phyloP scores from a whole-genome alignment of 2,888 invertebrate species.

The Caenorhabditis auriculariae region DNA sequence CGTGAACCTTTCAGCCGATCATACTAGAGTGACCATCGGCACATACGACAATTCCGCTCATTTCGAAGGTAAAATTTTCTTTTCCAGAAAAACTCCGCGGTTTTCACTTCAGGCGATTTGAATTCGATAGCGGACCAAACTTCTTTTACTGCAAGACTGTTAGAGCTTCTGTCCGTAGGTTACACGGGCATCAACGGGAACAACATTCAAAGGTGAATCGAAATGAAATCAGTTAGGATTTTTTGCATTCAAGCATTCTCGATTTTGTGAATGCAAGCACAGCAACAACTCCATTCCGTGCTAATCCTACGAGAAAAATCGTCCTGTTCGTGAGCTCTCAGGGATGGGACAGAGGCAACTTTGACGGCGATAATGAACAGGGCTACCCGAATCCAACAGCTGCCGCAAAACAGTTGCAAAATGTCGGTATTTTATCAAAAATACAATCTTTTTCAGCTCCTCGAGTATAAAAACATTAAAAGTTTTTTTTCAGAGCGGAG shows the following conservation, averaged over 20 bases:
- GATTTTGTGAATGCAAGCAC: slow-evolving; percentile 11
- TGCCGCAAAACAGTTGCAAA: slow-evolving; percentile 1
- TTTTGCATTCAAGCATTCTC: slow-evolving; percentile 1
- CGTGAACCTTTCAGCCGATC: slow-evolving; percentile 9
- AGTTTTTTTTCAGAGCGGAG: slow-evolving; percentile 1
- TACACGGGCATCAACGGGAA: slow-evolving; percentile 37
- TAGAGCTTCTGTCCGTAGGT: slow-evolving; percentile 15
- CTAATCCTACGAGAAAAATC: slow-evolving; percentile 17
- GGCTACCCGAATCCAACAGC: slow-evolving; percentile 27
- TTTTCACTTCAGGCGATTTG: slow-evolving; percentile 12
- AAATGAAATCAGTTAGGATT: too few species aligned
- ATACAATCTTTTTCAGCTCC: too few species aligned
- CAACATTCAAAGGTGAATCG: slow-evolving; percentile 35
- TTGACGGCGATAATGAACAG: slow-evolving; percentile 11
- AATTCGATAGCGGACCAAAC: slow-evolving; percentile 16
- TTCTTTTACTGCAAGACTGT: slow-evolving; percentile 8
- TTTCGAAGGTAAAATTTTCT: background rate
- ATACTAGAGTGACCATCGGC: slow-evolving; percentile 15
- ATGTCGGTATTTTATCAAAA: background rate
- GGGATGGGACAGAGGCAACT: slow-evolving; percentile 40
- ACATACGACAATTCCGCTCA: slow-evolving; percentile 17
- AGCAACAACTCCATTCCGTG: slow-evolving; percentile 14
- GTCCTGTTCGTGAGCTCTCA: slow-evolving; percentile 24
- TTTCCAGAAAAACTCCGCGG: background rate
- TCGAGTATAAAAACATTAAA: too few species aligned